Conservation (phyloP, 2,113 vertebrate species). For the Gavialis gangeticus region DNA sequence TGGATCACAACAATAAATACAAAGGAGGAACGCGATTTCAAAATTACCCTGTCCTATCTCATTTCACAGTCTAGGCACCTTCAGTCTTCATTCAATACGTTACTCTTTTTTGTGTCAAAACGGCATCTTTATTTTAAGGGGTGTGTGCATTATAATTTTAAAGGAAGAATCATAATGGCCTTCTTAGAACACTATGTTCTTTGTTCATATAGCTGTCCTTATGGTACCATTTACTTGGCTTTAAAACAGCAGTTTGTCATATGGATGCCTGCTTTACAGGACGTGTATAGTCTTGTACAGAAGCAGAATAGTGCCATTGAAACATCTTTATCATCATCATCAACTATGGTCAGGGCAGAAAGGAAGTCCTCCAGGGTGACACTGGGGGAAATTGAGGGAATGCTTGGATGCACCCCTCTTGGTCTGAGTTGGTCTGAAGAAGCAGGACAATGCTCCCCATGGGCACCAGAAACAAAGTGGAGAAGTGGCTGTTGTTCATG, state of each 20-base stretch:
- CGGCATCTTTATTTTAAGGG: background rate
- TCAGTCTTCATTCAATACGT: background rate
- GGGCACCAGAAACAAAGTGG: too few relatives aligned
- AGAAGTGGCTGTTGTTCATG: too few relatives aligned
- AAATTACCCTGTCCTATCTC: background rate
- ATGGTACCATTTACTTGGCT: background rate
- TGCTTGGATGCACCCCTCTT: too few relatives aligned
- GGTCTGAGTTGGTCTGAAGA: too few relatives aligned
- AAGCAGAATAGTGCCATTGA: background rate
- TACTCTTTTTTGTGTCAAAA: background rate
- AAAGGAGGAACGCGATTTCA: background rate
- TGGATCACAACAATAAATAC: background rate
- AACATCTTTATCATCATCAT: background rate
- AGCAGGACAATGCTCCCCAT: too few relatives aligned
- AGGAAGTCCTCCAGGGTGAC: too few relatives aligned
- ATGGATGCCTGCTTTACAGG: background rate
- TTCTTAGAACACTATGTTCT: background rate
- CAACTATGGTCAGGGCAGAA: background rate
- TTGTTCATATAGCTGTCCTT: constrained; percentile 28
- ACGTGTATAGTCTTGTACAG: background rate
- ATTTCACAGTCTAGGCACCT: background rate
- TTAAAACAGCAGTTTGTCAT: background rate
- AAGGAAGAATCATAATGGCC: background rate
- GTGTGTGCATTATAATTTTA: background rate
- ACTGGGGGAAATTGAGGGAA: too few relatives aligned